A percentile compares a stretch with the other conserved stretches of the same genome.
Conservation (phyloP, 2,888 invertebrate genomes). For the Mythimna albipuncta region DNA sequence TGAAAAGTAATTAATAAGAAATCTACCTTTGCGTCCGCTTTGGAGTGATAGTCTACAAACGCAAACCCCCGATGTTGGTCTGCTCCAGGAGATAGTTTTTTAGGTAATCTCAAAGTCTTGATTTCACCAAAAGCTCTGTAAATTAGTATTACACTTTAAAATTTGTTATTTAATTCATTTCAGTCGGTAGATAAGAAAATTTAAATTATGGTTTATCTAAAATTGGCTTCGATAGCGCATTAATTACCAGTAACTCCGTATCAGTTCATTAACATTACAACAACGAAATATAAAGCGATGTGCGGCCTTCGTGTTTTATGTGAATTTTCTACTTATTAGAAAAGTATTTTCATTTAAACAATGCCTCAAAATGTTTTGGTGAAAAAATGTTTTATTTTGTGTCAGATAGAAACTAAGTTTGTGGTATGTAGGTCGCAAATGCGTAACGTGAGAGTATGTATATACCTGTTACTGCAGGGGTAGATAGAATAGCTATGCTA, state of each 20-base stretch:
- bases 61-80: slow-evolving; percentile 98
- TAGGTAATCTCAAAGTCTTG: slow-evolving; percentile 96
- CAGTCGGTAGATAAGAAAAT: slow-evolving; percentile 45
- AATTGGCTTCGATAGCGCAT: slow-evolving; percentile 52
- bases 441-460: slow-evolving; percentile 1
- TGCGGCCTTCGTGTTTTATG: slow-evolving; percentile 16
- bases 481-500: background rate
- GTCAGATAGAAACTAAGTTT: background rate
- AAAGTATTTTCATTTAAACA: slow-evolving; percentile 13
- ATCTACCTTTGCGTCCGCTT: slow-evolving; percentile 96
- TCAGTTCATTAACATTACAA: slow-evolving; percentile 54
- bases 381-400: background rate
- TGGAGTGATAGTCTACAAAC: slow-evolving; percentile 97
- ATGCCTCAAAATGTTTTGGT: slow-evolving; percentile 6
- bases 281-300: slow-evolving; percentile 18
- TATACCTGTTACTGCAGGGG: background rate
- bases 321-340: slow-evolving; percentile 21
- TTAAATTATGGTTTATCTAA: slow-evolving; percentile 53
- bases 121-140: slow-evolving; percentile 97
- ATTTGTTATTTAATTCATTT: slow-evolving; percentile 21
- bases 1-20: background rate
- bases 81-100: slow-evolving; percentile 94
- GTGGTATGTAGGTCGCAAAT: background rate
- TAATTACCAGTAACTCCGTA: slow-evolving; percentile 55
- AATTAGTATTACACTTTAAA: slow-evolving; percentile 56